phyloP scores from a whole-genome alignment of 2,113 vertebrate genomes.

The Catagonus wagneri region DNA sequence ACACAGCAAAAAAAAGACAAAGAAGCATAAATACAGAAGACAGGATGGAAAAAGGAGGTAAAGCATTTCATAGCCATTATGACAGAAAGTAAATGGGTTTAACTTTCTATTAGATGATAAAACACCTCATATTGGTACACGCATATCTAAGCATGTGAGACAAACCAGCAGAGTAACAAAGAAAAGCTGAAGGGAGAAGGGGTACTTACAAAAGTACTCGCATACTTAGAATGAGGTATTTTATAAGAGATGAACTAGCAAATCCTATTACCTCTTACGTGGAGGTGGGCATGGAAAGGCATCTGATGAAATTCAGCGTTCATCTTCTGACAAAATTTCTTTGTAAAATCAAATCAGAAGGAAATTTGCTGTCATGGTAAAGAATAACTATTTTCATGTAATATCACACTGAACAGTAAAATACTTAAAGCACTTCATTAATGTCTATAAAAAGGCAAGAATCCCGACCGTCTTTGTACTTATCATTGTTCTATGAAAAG shows the following conservation, averaged over 20 bases:
- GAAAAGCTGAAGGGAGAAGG: background rate
- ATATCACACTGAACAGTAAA: background rate
- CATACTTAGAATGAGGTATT: accelerated
- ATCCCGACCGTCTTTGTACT: background rate
- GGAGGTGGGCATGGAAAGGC: background rate
- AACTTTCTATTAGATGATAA: background rate
- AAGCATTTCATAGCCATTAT: accelerated
- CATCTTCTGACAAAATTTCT: background rate
- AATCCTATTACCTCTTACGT: background rate
- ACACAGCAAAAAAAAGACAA: background rate
- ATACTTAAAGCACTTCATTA: background rate
- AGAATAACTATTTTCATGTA: background rate
- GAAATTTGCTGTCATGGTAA: background rate
- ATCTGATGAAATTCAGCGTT: too few species aligned
- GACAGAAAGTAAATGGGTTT: background rate
- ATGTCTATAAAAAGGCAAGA: background rate
- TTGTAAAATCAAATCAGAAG: background rate
- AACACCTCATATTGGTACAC: background rate
- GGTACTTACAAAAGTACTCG: accelerated
- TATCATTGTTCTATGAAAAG: background rate
- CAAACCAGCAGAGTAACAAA: background rate
- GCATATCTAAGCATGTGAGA: background rate
- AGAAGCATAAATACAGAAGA: background rate
- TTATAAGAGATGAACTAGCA: background rate
- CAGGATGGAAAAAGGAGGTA: background rate